phyloP scores from a whole-genome alignment of 2,113 vertebrate species.

The Ceratotherium simum region DNA sequence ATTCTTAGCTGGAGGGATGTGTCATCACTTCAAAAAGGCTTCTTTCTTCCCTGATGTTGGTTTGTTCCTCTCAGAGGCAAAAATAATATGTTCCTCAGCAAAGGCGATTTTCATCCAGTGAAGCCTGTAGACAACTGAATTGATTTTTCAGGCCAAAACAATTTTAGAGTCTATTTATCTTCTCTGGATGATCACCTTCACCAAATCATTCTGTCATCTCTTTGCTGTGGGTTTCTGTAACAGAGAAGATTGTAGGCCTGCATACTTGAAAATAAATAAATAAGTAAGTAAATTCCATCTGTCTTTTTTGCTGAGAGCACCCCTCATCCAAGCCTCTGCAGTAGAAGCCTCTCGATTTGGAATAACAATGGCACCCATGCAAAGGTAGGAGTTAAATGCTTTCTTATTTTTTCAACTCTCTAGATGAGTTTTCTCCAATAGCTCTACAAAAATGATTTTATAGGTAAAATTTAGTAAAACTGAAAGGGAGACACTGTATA shows the following conservation, averaged over 20 bases:
- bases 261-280: conserved; percentile 21
- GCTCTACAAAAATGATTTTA: neutral
- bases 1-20: conserved; percentile 8
- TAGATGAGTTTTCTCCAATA: neutral
- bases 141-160: conserved; percentile 74
- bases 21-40: neutral
- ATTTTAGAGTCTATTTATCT: conserved; percentile 74
- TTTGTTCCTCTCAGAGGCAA: conserved; percentile 41
- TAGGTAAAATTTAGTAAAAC: conserved; percentile 9
- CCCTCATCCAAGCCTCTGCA: neutral
- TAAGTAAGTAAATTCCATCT: conserved; percentile 7
- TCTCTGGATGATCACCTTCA: conserved; percentile 49
- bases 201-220: conserved; percentile 61
- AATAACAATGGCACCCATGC: neutral
- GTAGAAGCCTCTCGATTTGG: neutral
- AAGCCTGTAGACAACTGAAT: conserved; percentile 64
- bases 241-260: conserved; percentile 54
- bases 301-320: neutral
- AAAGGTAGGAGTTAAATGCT: neutral
- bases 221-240: conserved; percentile 55
- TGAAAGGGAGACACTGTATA: neutral
- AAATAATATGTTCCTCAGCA: conserved; percentile 61
- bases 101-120: conserved; percentile 65
- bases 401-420: neutral
- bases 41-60: neutral